Evolutionary conservation across 2,113 vertebrate species (phyloP), one percentile per base, ranked within the genome.

Genomic region (Pongo abelii): DNA sequence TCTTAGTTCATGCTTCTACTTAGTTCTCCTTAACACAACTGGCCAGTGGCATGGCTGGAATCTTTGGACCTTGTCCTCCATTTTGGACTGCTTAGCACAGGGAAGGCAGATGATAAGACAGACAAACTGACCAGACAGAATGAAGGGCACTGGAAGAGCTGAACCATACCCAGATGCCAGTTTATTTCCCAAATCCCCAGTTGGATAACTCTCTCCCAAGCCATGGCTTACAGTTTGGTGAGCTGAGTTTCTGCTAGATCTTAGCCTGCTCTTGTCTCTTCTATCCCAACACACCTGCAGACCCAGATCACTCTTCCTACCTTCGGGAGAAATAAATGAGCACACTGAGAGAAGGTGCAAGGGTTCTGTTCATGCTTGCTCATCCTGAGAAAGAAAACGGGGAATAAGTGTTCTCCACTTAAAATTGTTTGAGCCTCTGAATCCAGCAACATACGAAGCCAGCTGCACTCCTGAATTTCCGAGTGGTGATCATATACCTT

Each of bases 41-140:
- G 89, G 52, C 78, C 69, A 48, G 61, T 43, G 38, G 50, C 17
- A 67, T 11, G 22, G n/a, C 69, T 94, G 96, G 30, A 50, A 30
- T 86, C 69, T 90, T 59, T 84, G 48, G 87, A 86, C 40, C 64
- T 83, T 96, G 93, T 11, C 77, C 17, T 75, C 12, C 20, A 20
- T 4, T 67, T 22, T 32, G 74, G 78, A 70, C 40, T 43, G 27
- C 48, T 93, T 75, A 55, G 80, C 50, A n/a, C 40, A 22, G 83
- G 67, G 50, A 91, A 52, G 55, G 40, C 50, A 89, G 69, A 43
- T 13, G n/a, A 30, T 30, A 57, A 38, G 75, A 46, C 8, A n/a
- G 27, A 46, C 14, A 40, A 22, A 35, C 78, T 72, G 59, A n/a
- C n/a, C 32, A 8, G 64, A 75, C 4, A 35, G 52, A 88, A 91